Evolutionary conservation across 2,888 invertebrate genomes (phyloP).

Genomic region (Antheraea yamamai): DNA sequence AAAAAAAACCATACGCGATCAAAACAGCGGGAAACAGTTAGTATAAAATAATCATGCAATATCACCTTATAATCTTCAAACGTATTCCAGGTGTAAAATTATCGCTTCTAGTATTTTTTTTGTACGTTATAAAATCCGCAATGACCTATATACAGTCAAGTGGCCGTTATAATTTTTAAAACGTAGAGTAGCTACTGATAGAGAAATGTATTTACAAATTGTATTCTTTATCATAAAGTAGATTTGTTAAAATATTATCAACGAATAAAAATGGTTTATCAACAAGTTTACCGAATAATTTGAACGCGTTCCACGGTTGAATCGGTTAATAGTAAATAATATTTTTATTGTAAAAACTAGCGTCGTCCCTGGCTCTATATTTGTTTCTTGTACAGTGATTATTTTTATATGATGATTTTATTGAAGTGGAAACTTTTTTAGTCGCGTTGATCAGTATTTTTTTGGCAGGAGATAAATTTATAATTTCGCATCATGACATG

Average conservation of each 20-base stretch:
- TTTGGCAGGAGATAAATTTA: no score
- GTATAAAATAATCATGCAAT: no score
- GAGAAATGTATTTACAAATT: not conserved
- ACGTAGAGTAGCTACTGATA: not conserved
- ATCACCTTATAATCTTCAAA: no score
- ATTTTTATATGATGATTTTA: no score
- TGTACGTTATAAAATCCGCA: not conserved
- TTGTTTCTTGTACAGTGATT: no score
- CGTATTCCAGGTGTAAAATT: not conserved
- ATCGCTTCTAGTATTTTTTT: not conserved
- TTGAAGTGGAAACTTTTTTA: no score
- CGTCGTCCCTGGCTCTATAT: no score
- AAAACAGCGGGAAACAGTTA: no score
- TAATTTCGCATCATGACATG: no score
- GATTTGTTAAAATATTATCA: not conserved
- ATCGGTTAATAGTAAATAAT: not conserved
- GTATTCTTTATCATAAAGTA: slow-evolving; percentile 3
- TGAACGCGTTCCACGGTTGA: not conserved
- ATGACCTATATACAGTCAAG: slow-evolving; percentile 7
- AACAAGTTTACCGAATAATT: not conserved
- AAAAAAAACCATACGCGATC: no score
- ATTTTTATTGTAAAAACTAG: not conserved
- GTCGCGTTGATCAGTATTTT: no score
- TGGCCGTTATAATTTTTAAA: not conserved
- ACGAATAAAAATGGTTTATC: slow-evolving; percentile 1